Evolutionary conservation across 2,888 invertebrate genomes (phyloP).

Genomic region (Cryptocephalus moraei): DNA sequence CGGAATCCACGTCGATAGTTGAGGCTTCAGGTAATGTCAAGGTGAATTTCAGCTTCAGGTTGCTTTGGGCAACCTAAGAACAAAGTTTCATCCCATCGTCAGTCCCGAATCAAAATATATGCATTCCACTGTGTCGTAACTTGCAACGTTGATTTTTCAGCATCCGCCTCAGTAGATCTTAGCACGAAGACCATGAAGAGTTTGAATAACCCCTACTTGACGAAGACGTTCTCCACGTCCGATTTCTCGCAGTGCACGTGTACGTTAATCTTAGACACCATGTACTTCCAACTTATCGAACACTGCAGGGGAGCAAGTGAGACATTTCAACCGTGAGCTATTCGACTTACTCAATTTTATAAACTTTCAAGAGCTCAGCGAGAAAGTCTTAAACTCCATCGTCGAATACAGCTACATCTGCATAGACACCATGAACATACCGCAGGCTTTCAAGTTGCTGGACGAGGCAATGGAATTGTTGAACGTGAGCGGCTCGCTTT

Average conservation of each 20-base stretch:
- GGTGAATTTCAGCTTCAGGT: too few relatives aligned
- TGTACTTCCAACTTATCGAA: slow-evolving; percentile 48
- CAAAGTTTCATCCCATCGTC: too few relatives aligned
- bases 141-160: too few relatives aligned
- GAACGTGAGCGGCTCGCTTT: slow-evolving; percentile 25
- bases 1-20: too few relatives aligned
- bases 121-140: too few relatives aligned
- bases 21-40: too few relatives aligned
- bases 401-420: slow-evolving; percentile 49
- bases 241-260: slow-evolving; percentile 51
- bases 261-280: slow-evolving; percentile 43
- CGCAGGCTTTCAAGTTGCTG: slow-evolving; percentile 46
- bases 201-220: slow-evolving; percentile 26
- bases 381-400: slow-evolving; percentile 43
- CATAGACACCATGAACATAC: slow-evolving; percentile 44
- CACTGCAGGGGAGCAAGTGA: slow-evolving; percentile 52
- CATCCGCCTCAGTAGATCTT: slow-evolving; percentile 1
- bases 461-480: slow-evolving; percentile 41
- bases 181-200: slow-evolving; percentile 18
- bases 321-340: too few relatives aligned
- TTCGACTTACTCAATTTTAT: too few relatives aligned
- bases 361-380: slow-evolving; percentile 15
- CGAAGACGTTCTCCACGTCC: slow-evolving; percentile 39
- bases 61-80: too few relatives aligned
- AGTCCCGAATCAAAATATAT: too few relatives aligned